phyloP scores from a whole-genome alignment of 2,797 vertebrate genomes.

The Sitta carolinensis region DNA sequence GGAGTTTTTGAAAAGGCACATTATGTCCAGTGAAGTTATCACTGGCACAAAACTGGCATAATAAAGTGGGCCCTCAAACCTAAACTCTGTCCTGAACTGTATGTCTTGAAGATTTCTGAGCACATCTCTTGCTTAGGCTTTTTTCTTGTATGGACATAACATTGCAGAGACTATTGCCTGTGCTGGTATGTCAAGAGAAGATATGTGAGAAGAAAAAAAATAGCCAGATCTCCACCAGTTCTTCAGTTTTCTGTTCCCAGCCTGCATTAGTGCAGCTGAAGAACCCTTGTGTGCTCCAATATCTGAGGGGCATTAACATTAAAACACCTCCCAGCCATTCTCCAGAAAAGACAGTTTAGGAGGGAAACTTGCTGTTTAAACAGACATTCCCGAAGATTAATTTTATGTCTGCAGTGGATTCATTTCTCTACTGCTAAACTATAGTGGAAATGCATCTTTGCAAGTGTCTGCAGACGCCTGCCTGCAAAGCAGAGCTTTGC shows the following conservation, averaged over 20 bases:
- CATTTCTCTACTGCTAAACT: not conserved
- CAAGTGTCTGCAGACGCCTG: not conserved
- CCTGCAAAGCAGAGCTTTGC: constrained; percentile 30
- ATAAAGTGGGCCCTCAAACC: not conserved
- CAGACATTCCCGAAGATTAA: not conserved
- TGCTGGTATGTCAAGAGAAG: not conserved
- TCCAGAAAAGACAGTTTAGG: not conserved
- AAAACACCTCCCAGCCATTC: not conserved
- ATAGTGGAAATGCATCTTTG: not conserved
- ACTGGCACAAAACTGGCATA: not conserved
- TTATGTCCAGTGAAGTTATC: not conserved
- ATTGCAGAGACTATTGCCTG: not conserved
- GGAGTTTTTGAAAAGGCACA: not conserved
- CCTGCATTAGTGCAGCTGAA: not conserved
- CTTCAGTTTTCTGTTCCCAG: not conserved
- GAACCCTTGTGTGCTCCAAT: not conserved
- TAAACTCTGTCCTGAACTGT: not conserved
- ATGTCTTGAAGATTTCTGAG: not conserved
- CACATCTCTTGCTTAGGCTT: not conserved
- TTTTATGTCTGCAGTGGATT: not conserved
- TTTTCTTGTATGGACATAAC: not conserved
- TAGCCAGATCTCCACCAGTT: not conserved
- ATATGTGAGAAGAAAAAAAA: not conserved
- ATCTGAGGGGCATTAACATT: not conserved
- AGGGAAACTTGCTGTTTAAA: not conserved